Evolutionary conservation across 2,797 vertebrate species (phyloP).

Genomic region (Anguilla marmorata): DNA sequence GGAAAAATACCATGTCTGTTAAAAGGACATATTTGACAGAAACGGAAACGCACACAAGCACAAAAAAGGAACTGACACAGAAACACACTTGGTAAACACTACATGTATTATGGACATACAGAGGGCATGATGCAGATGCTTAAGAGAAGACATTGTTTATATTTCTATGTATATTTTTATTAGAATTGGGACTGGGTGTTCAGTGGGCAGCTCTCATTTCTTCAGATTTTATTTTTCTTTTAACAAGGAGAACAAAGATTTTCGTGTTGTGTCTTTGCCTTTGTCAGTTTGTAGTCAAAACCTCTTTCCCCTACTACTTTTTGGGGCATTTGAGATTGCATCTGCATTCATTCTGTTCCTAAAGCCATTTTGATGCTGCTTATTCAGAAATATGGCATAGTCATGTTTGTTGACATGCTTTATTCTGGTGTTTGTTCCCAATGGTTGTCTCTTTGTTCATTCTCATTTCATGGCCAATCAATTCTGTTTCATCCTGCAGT

Average conservation of each 20-base stretch:
- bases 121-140: conserved; percentile 44
- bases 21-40: conserved; percentile 60
- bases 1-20: conserved; percentile 57
- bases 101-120: conserved; percentile 50
- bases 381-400: conserved; percentile 55
- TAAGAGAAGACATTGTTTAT: conserved; percentile 67
- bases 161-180: conserved; percentile 73
- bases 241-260: conserved; percentile 66
- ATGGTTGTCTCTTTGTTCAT: conserved; percentile 46
- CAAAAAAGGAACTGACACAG: conserved; percentile 62
- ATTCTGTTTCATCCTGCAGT: conserved; percentile 34
- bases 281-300: conserved; percentile 58
- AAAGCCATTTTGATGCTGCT: conserved; percentile 63
- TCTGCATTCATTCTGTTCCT: conserved; percentile 49
- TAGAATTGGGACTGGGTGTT: conserved; percentile 71
- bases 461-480: conserved; percentile 36
- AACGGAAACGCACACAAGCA: conserved; percentile 68
- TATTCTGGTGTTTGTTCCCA: conserved; percentile 47
- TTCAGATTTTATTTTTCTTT: conserved; percentile 62
- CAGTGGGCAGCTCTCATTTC: conserved; percentile 55
- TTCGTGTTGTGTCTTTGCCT: conserved; percentile 37
- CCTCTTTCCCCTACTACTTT: conserved; percentile 47
- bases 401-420: conserved; percentile 56
- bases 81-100: conserved; percentile 45
- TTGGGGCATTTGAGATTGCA: conserved; percentile 62